phyloP scores from a whole-genome alignment of 1,140 invertebrate species.

The Eumaeus atala region DNA sequence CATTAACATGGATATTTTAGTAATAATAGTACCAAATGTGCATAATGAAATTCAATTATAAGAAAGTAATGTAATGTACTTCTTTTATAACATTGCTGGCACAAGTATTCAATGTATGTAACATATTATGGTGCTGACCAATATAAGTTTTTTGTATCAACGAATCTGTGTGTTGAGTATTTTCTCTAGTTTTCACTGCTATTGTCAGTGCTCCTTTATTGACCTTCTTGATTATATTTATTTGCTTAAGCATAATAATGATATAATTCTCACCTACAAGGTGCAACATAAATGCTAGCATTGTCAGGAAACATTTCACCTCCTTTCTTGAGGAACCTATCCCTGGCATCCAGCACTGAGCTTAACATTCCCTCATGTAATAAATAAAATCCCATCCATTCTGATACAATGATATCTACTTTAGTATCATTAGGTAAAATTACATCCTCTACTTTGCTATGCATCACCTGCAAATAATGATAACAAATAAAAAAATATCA shows the following conservation, averaged over 20 bases:
- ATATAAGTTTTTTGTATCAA: too few species aligned
- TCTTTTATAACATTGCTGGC: too few species aligned
- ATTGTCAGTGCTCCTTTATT: too few species aligned
- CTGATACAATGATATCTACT: slow-evolving; percentile 97
- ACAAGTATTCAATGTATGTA: too few species aligned
- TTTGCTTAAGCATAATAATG: not conserved
- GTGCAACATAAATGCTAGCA: slow-evolving; percentile 77
- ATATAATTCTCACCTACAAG: slow-evolving; percentile 76
- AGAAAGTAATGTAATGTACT: too few species aligned
- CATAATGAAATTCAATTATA: too few species aligned
- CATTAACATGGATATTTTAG: too few species aligned
- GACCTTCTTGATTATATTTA: too few species aligned
- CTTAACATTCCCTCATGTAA: slow-evolving; percentile 99
- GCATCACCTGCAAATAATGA: slow-evolving; percentile 72
- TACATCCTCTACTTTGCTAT: slow-evolving; percentile 83
- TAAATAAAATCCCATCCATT: slow-evolving; percentile 99
- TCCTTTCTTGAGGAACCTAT: slow-evolving; percentile 89
- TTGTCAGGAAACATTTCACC: slow-evolving; percentile 81
- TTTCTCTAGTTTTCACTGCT: too few species aligned
- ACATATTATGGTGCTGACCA: too few species aligned
- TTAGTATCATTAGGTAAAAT: slow-evolving; percentile 86
- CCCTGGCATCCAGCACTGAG: slow-evolving; percentile 91
- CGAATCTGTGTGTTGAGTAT: too few species aligned
- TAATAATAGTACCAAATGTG: too few species aligned
- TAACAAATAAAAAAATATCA: slow-evolving; percentile 10